Conservation (phyloP, 1,140 invertebrate genomes). For the Thaumetopoea pityocampa region DNA sequence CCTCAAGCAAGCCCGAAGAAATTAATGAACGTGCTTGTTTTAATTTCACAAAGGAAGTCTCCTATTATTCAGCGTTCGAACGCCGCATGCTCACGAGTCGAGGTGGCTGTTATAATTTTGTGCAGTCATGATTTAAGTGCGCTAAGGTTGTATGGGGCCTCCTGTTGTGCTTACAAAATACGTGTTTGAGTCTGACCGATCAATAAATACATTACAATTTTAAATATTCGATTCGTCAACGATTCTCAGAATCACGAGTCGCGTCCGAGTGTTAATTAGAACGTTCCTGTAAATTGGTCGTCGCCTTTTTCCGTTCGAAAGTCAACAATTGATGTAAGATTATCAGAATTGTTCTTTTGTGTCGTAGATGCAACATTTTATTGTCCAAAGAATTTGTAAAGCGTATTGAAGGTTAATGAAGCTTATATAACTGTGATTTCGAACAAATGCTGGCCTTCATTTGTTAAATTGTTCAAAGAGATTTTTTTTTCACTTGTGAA, state of each 20-base stretch:
- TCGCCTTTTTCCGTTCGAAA: slow-evolving; percentile 5
- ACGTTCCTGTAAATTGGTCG: slow-evolving; percentile 11
- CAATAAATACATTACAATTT: slow-evolving; percentile 12
- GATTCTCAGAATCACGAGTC: slow-evolving; percentile 5
- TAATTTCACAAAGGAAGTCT: slow-evolving; percentile 3
- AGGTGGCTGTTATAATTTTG: slow-evolving; percentile 12
- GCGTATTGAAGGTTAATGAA: background rate
- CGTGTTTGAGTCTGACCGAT: slow-evolving; percentile 13
- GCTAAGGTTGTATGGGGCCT: slow-evolving; percentile 14
- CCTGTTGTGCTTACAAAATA: slow-evolving; percentile 20
- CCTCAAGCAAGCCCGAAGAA: no score
- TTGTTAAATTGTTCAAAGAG: no score
- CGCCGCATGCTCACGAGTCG: slow-evolving; percentile 7
- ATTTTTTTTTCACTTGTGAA: no score
- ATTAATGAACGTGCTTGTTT: background rate
- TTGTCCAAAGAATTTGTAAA: slow-evolving; percentile 2
- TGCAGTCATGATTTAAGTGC: slow-evolving; percentile 20
- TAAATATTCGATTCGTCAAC: slow-evolving; percentile 4
- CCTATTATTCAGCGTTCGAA: slow-evolving; percentile 6
- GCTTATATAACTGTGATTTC: background rate
- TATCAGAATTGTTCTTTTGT: slow-evolving; percentile 2
- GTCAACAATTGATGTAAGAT: slow-evolving; percentile 9
- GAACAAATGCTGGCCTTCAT: no score
- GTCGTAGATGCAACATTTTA: slow-evolving; percentile 5
- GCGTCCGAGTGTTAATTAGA: slow-evolving; percentile 6